Percentiles rank a stretch among this genome's conserved stretches.
Conservation (phyloP, 2,888 invertebrate species). For the Keiferia lycopersicella region DNA sequence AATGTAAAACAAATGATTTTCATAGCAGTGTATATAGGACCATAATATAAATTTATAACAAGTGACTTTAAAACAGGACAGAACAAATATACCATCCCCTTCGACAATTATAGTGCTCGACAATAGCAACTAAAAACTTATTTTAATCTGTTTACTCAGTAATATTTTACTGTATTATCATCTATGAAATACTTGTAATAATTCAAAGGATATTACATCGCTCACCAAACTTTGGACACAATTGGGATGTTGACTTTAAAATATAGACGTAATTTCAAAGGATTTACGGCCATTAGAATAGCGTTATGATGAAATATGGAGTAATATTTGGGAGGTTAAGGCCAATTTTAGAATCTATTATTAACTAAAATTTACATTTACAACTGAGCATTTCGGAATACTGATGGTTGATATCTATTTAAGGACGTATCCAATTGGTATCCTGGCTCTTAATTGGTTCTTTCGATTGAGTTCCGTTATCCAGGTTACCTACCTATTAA, state of each 20-base stretch:
- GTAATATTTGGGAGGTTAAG: neutral
- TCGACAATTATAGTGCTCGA: neutral
- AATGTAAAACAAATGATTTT: too few species aligned
- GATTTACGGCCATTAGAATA: constrained; percentile 39
- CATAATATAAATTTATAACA: neutral
- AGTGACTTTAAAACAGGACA: neutral
- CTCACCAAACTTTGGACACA: constrained; percentile 48
- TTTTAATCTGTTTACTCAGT: constrained; percentile 53
- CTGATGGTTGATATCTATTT: too few species aligned
- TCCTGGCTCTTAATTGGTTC: too few species aligned
- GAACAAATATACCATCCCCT: neutral
- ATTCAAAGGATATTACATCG: constrained; percentile 69
- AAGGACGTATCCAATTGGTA: too few species aligned
- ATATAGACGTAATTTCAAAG: constrained; percentile 53
- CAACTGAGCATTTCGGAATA: too few species aligned
- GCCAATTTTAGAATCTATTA: too few species aligned
- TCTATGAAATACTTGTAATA: constrained; percentile 68
- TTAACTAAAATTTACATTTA: too few species aligned
- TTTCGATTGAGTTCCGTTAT: too few species aligned
- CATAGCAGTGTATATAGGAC: too few species aligned
- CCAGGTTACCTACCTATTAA: too few species aligned
- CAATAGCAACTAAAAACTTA: constrained; percentile 24
- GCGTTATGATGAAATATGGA: constrained; percentile 18
- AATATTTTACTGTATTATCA: constrained; percentile 72
- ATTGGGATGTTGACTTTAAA: constrained; percentile 65